These are phyloP conservation scores for Brenthis hecate DNA, from an alignment of 2,888 invertebrate species.

Conservation along the genomic window DNA sequence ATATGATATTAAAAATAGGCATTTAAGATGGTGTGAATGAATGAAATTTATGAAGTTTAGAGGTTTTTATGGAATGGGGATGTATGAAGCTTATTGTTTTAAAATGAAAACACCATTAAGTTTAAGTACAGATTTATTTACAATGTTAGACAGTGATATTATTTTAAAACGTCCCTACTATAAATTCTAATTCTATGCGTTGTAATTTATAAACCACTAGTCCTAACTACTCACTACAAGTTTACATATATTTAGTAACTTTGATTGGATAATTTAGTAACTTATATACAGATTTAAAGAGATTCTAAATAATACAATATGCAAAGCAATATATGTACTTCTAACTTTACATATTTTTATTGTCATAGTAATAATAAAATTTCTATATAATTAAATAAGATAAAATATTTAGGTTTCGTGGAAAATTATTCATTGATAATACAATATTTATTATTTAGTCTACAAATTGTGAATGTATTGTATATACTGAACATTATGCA, in stretches of 20 bases:
- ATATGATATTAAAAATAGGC: too few species aligned
- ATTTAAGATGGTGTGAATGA: too few species aligned
- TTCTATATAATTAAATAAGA: slow-evolving; percentile 5
- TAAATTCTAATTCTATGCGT: slow-evolving; percentile 28
- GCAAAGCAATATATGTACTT: slow-evolving; percentile 36
- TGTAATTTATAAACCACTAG: slow-evolving; percentile 16
- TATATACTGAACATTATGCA: too few species aligned
- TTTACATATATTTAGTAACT: slow-evolving; percentile 30
- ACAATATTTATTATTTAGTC: too few species aligned
- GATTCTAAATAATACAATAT: slow-evolving; percentile 7
- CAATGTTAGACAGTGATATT: slow-evolving; percentile 35
- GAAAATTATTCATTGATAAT: too few species aligned
- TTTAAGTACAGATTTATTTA: slow-evolving; percentile 48
- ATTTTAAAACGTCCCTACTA: slow-evolving; percentile 34
- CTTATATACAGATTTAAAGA: slow-evolving; percentile 33
- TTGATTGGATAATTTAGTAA: slow-evolving; percentile 34
- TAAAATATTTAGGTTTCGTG: background rate
- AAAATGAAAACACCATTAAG: slow-evolving; percentile 28
- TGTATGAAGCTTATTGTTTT: background rate
- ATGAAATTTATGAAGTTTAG: too few species aligned
- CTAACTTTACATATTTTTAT: slow-evolving; percentile 41
- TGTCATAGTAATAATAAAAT: slow-evolving; percentile 38
- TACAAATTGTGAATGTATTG: too few species aligned
- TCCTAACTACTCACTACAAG: slow-evolving; percentile 10
- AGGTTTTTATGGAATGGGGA: background rate